Conservation (phyloP, 2,797 vertebrate species). For the Dendrocincla fuliginosa region DNA sequence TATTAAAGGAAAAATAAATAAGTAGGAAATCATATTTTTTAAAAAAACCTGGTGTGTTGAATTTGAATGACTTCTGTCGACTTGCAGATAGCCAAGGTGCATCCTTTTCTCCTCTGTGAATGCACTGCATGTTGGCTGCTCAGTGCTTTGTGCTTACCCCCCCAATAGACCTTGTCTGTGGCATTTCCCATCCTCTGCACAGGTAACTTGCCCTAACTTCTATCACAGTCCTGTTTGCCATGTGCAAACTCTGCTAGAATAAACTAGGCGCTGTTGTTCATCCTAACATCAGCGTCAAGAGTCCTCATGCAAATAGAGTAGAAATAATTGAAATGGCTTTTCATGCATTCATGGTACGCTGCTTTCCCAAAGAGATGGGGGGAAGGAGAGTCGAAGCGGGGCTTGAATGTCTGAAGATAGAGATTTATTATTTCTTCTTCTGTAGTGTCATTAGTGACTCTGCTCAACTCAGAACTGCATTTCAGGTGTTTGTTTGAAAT, state of each 20-base stretch:
- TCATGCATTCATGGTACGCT: not conserved
- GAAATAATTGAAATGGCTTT: not conserved
- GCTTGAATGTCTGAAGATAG: not conserved
- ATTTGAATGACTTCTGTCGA: constrained; percentile 36
- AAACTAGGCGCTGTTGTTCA: not conserved
- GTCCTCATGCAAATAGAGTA: not conserved
- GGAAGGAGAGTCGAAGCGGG: not conserved
- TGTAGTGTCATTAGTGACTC: not conserved
- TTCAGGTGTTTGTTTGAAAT: not conserved
- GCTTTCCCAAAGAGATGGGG: not conserved
- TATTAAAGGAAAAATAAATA: constrained; percentile 81
- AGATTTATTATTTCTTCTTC: not conserved
- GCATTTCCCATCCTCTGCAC: not conserved
- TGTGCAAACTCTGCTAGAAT: not conserved
- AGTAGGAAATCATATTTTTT: constrained; percentile 68
- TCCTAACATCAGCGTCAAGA: not conserved
- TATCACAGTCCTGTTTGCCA: not conserved
- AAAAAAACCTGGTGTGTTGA: constrained; percentile 26
- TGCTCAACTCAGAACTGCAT: accelerated
- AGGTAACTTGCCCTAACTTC: not conserved
- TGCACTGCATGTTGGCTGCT: not conserved
- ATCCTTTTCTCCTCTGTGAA: not conserved
- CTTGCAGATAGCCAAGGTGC: not conserved
- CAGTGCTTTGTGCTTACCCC: not conserved
- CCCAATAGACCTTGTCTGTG: not conserved